Base-by-base conservation (phyloP, 2,888 invertebrate genomes). In the Conops quadrifasciatus region DNA sequence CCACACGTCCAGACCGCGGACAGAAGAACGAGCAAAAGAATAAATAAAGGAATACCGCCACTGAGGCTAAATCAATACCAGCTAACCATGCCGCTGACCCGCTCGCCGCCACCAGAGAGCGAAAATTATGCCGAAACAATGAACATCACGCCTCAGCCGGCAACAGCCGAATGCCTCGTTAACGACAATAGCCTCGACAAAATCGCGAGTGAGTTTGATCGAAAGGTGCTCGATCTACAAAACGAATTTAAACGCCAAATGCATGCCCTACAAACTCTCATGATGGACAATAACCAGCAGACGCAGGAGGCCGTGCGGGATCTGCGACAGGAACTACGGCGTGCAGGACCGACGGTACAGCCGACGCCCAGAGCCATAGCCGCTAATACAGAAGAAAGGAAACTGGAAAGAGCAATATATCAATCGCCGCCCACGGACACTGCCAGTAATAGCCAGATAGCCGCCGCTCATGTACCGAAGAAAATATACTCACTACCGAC, bases 401-500 rank as follows among this genome's bases (percentile, higher is more conserved):
- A 16, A 19, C n/a, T 28, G 26, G 26, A 3, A 7, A 16, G 58
- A 24, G 16, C 58, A 15, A 11, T 9, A 36, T 36, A 4, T 7
- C 36, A 36, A 9, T 36, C 36, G 9, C 9, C 9, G 3, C 11
- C 21, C 4, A 19, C 62, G 1, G 45, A 11, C 4, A 21, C 45
- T 13, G 19, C 19, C 45, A 45, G 5, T 43, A 5, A 28, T 2
- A 16, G 24, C 13, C 43, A n/a, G n/a, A 13, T n/a, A 9, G 2
- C 21, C 21, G 36, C 36, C 3, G 2, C 5, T 36, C 56, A 21
- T 2, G 68, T 28, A 15, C 43, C 13, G 15, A 43, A 26, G n/a
- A 59, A 59, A 59, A 59, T 59, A 16, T 59, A 70, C 53, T 56
- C 70, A 7, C 56, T 70, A 2, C 73, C 73, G 16, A 71, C 49